phyloP scores from a whole-genome alignment of 1,140 invertebrate genomes.

The Drosophila triauraria region DNA sequence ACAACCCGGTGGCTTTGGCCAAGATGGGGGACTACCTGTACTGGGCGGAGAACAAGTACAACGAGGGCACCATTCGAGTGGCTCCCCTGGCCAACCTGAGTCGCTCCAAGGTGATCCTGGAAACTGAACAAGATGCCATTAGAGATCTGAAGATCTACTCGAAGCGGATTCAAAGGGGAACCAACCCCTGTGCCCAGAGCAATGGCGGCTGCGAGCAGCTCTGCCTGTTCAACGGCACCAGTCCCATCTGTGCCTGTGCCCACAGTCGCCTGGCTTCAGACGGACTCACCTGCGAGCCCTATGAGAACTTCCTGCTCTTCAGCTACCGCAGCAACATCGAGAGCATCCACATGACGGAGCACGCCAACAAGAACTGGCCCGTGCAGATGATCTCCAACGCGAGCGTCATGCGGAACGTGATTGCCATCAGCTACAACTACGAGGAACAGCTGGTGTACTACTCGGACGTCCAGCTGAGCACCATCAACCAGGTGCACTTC shows the following conservation, averaged over 20 bases:
- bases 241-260: conserved; percentile 90
- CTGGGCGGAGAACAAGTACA: conserved; percentile 86
- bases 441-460: conserved; percentile 90
- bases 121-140: conserved; percentile 88
- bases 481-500: conserved; percentile 93
- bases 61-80: conserved; percentile 88
- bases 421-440: conserved; percentile 93
- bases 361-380: conserved; percentile 90
- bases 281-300: conserved; percentile 89
- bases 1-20: conserved; percentile 90
- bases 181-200: conserved; percentile 89
- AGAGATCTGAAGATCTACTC: conserved; percentile 90
- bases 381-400: conserved; percentile 89
- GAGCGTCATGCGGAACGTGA: conserved; percentile 91
- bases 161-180: conserved; percentile 86
- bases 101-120: conserved; percentile 86
- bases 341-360: conserved; percentile 90
- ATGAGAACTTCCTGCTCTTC: conserved; percentile 91
- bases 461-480: conserved; percentile 94
- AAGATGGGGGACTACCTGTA: conserved; percentile 77
- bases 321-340: conserved; percentile 91
- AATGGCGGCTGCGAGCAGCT: conserved; percentile 93
- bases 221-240: conserved; percentile 91
- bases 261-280: conserved; percentile 89
- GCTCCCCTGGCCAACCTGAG: conserved; percentile 88